Percentiles rank a stretch among this genome's conserved stretches.
phyloP scores from a whole-genome alignment of 2,797 vertebrate species.

The Alauda arvensis region DNA sequence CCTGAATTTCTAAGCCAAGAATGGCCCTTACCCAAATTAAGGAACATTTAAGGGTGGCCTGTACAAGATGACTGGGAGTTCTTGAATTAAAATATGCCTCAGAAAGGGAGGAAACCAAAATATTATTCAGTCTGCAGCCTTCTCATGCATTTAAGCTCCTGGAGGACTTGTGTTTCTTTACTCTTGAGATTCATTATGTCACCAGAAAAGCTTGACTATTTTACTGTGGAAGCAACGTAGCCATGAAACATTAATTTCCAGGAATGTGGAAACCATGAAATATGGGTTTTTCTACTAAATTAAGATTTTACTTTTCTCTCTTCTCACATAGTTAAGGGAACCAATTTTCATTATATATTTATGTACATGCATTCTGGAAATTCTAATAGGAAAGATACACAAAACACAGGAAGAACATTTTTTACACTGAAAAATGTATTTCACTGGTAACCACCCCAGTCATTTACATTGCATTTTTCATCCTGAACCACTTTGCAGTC shows the following conservation, averaged over 20 bases:
- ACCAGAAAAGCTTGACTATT: slow-evolving; percentile 38
- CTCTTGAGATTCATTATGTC: slow-evolving; percentile 35
- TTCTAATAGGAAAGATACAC: background rate
- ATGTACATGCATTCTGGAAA: background rate
- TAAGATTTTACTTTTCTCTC: slow-evolving; percentile 23
- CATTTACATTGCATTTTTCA: background rate
- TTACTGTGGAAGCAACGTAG: slow-evolving; percentile 38
- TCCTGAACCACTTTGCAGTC: background rate
- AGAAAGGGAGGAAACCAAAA: slow-evolving; percentile 38
- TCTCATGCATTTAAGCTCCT: slow-evolving; percentile 4
- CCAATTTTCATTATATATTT: background rate
- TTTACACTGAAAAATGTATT: slow-evolving; percentile 12
- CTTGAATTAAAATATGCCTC: slow-evolving; percentile 7
- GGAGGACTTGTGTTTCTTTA: slow-evolving; percentile 24
- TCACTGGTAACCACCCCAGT: background rate
- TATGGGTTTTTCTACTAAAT: background rate
- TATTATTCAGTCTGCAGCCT: slow-evolving; percentile 31
- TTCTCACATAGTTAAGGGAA: slow-evolving; percentile 10
- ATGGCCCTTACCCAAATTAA: background rate
- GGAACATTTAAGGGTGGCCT: background rate
- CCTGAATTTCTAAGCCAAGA: background rate
- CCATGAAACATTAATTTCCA: slow-evolving; percentile 45
- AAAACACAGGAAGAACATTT: background rate
- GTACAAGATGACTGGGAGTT: background rate
- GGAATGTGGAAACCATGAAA: slow-evolving; percentile 28